Evolutionary conservation across 1,140 invertebrate genomes (phyloP), one percentile per base, ranked within the genome.

Genomic region (Heliconius eleuchia): DNA sequence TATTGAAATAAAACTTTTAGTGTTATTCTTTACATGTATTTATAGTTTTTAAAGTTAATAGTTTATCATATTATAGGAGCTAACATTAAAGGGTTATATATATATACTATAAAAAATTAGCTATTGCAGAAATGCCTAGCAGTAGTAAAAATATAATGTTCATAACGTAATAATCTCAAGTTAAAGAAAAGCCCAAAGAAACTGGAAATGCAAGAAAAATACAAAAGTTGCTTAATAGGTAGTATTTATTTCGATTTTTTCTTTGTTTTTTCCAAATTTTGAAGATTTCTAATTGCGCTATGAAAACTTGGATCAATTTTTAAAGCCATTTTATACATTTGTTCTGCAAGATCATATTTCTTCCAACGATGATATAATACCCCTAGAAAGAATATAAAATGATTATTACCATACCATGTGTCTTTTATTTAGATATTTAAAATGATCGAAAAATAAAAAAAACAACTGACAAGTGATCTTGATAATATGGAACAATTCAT

Each of bases 281-380:
- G 88, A 34, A 98, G 94, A 94, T 98, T 98, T 70, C 96, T 95
- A 76, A 90, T 93, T 16, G 96, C 96, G 88, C 96, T 97, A 80
- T 95, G 94, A 80, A 96, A 95, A 23, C 94, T 88, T 6, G 97
- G 96, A 89, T 98, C 96, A 3, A 98, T 88, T 86, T 95, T 91
- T 55, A 98, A 92, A 18, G 98, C 97, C 90, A 95, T 96, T 77
- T 95, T 94, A 88, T 99, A 99, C 91, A 96, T 96, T 76, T 95
- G 87, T 88, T 97, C 96, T 4, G 98, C 98, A 81, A 96, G 91
- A 1, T 96, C 91, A 81, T 96, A 95, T 95, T 97, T 98, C 74
- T 97, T 97, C 98, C 98, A 99, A 55, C 98, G 96, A 94, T 99
- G 98, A 94, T 99, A 99, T 1, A 99, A 94, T 39, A 99, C 98